phyloP scores from a whole-genome alignment of 1,140 invertebrate genomes.

The Zaprionus africanus region DNA sequence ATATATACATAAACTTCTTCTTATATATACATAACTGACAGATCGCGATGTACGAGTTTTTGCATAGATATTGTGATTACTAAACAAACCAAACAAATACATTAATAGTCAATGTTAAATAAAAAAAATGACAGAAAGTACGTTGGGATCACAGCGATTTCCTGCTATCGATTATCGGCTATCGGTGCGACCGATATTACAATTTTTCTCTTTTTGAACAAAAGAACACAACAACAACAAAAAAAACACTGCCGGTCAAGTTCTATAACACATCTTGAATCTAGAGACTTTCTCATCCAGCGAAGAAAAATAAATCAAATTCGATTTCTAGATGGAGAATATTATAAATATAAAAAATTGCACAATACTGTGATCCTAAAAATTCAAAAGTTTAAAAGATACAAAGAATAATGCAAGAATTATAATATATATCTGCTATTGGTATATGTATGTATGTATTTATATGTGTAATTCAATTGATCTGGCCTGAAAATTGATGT shows the following conservation, averaged over 20 bases:
- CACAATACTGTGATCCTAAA: conserved; percentile 78
- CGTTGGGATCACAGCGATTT: conserved; percentile 34
- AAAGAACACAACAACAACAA: conserved; percentile 22
- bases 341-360: conserved; percentile 50
- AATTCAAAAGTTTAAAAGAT: conserved; percentile 39
- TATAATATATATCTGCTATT: conserved; percentile 10
- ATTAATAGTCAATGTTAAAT: conserved; percentile 59
- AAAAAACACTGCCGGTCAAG: conserved; percentile 64
- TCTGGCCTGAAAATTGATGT: conserved; percentile 52
- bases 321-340: conserved; percentile 39
- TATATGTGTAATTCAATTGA: conserved; percentile 15
- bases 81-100: conserved; percentile 31
- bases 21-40: conserved; percentile 42
- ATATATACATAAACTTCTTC: conserved; percentile 35
- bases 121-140: conserved; percentile 6
- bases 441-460: conserved; percentile 23
- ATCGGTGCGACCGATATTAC: conserved; percentile 36
- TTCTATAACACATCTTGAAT: conserved; percentile 43
- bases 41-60: conserved; percentile 64
- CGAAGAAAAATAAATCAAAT: conserved; percentile 7
- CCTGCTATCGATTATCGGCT: conserved; percentile 43
- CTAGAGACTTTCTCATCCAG: conserved; percentile 2
- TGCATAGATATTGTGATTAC: conserved; percentile 78
- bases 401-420: conserved; percentile 21
- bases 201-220: conserved; percentile 15